Base-by-base conservation (phyloP, 2,888 invertebrate species). In the Thymelicus acteon region DNA sequence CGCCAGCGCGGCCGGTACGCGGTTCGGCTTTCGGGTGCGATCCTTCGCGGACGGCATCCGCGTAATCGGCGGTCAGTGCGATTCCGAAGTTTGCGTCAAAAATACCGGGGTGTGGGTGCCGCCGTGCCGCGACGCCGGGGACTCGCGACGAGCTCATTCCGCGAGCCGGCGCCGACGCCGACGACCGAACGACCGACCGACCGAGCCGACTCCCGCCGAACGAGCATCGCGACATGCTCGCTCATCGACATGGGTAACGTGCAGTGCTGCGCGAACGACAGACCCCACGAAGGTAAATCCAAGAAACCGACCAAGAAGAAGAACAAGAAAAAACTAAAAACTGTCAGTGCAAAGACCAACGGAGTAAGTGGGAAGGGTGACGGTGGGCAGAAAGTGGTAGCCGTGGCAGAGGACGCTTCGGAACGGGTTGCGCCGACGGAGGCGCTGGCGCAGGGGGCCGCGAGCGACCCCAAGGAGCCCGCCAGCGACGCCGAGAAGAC, bases 1-100 rank as follows among this genome's bases (percentile, higher is more conserved):
- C 92, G 93, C 87, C 92, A 91, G 86, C 91, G 89, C 90, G 91
- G 88, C 84, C 91, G 80, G 77, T 77, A 84, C 87, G 88, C 89
- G 84, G 83, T 85, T 89, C 85, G 91, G 92, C 93, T 93, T 93
- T 93, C 93, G 93, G 93, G 91, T 91, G 91, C 91, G 92, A 93
- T 92, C 92, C 93, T 91, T 89, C 89, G 91, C 85, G 89, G 88
- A 88, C 89, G 89, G 86, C 87, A 92, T 93, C 91, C 93, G 93
- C 91, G 92, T 93, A 90, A 91, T 90, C 90, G 89, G 91, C 83
- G 91, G 90, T 90, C 89, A 91, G 87, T 84, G 89, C 82, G 85
- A 87, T 85, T 88, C 85, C 83, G 82, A 87, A 89, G 83, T 89
- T 81, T 85, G 80, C 85, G 89, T 88, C 89, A 81, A 91, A 91